Conservation (phyloP, 2,797 vertebrate genomes). For the Masticophis lateralis region DNA sequence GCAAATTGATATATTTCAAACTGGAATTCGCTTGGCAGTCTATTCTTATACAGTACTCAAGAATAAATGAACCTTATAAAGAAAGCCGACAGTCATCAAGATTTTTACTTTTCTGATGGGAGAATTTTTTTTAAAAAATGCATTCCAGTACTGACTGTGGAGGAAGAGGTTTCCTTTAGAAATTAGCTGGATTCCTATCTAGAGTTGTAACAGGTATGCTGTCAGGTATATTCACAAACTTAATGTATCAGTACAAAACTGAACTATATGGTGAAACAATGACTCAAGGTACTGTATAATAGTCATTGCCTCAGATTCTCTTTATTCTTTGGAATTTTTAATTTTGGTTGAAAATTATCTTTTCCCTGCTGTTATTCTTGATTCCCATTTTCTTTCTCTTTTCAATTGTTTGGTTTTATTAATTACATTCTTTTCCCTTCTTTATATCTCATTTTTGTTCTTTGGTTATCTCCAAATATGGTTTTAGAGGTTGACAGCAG, state of each 20-base stretch:
- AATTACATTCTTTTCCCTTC: slow-evolving; percentile 38
- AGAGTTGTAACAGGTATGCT: background rate
- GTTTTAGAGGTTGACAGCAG: background rate
- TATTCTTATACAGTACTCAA: background rate
- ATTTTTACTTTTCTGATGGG: background rate
- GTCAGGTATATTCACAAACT: background rate
- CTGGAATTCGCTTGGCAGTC: background rate
- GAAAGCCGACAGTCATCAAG: background rate
- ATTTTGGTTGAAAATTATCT: slow-evolving; percentile 16
- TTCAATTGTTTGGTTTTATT: slow-evolving; percentile 50
- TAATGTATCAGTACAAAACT: background rate
- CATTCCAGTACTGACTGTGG: background rate
- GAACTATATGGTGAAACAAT: background rate
- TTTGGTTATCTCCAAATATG: background rate
- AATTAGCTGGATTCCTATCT: background rate
- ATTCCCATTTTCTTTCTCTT: slow-evolving; percentile 47
- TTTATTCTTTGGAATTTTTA: background rate
- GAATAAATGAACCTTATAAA: background rate
- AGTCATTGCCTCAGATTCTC: background rate
- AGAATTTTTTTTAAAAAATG: background rate
- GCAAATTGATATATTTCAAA: background rate
- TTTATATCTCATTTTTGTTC: slow-evolving; percentile 36
- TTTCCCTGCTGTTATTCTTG: slow-evolving; percentile 40
- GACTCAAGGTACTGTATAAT: background rate
- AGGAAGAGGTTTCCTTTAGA: background rate